These are phyloP conservation scores for Ictidomys tridecemlineatus DNA, from an alignment of 2,113 vertebrate species.

Conservation along the genomic window DNA sequence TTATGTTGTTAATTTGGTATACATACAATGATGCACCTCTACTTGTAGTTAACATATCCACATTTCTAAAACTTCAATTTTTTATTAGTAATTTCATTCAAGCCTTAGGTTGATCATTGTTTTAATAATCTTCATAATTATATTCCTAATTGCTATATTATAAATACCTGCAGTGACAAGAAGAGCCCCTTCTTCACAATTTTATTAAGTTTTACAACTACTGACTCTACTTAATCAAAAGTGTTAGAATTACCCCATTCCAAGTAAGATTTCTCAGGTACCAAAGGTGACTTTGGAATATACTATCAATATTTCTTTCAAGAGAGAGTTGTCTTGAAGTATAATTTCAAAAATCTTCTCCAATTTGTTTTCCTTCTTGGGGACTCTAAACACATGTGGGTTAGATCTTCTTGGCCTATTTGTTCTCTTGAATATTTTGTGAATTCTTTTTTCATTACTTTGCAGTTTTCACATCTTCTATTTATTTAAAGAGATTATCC, in stretches of 20 bases:
- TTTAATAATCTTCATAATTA: too few species aligned
- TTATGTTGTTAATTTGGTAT: too few species aligned
- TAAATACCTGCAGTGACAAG: too few species aligned
- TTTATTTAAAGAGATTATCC: conserved; percentile 10
- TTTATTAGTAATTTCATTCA: too few species aligned
- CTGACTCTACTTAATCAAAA: too few species aligned
- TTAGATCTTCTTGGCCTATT: background rate
- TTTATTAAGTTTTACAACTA: too few species aligned
- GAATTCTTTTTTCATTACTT: background rate
- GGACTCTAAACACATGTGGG: background rate
- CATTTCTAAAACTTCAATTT: too few species aligned
- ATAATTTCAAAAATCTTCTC: background rate
- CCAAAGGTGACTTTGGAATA: background rate
- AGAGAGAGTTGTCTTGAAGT: background rate
- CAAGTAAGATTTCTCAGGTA: background rate
- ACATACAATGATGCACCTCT: too few species aligned
- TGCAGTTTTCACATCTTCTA: background rate
- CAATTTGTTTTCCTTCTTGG: background rate
- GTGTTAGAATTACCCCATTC: background rate
- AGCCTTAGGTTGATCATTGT: too few species aligned
- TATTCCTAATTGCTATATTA: too few species aligned
- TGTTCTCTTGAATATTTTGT: conserved; percentile 9
- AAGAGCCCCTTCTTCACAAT: too few species aligned
- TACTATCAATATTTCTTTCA: background rate
- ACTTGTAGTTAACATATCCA: too few species aligned